Evolutionary conservation across 2,797 vertebrate genomes (phyloP).

Genomic region (Coreius guichenoti): DNA sequence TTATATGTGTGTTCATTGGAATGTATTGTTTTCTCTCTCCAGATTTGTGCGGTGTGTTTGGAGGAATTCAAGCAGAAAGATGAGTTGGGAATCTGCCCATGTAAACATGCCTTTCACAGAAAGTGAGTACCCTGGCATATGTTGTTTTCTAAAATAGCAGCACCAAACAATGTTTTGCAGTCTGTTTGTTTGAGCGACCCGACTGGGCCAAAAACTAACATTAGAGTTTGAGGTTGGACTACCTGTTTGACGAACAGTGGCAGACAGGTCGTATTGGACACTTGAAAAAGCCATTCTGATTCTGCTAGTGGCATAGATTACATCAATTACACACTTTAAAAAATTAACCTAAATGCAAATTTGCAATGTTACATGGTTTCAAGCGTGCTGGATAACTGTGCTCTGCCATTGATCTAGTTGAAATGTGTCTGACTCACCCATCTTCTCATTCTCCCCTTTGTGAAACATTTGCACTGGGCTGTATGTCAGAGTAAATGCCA

Average conservation of each 20-base stretch:
- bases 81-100: slow-evolving; percentile 97
- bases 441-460: neutral
- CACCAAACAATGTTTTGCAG: neutral
- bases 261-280: neutral
- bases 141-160: slow-evolving; percentile 3
- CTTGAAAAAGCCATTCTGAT: neutral
- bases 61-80: slow-evolving; percentile 99
- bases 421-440: slow-evolving; percentile 2
- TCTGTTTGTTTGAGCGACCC: neutral
- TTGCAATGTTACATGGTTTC: neutral
- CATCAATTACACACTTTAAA: neutral
- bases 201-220: neutral
- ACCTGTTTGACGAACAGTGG: neutral
- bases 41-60: slow-evolving; percentile 98
- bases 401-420: slow-evolving; percentile 5
- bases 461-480: slow-evolving; percentile 18
- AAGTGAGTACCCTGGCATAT: slow-evolving; percentile 84
- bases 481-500: slow-evolving; percentile 36
- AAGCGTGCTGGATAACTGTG: neutral
- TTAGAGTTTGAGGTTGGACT: neutral
- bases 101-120: slow-evolving; percentile 99
- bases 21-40: slow-evolving; percentile 47
- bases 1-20: slow-evolving; percentile 13
- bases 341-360: neutral
- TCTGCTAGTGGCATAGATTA: neutral